Evolutionary conservation across 2,888 invertebrate species (phyloP), one percentile per base, ranked within the genome.

Genomic region (Drosophila gaucha): DNA sequence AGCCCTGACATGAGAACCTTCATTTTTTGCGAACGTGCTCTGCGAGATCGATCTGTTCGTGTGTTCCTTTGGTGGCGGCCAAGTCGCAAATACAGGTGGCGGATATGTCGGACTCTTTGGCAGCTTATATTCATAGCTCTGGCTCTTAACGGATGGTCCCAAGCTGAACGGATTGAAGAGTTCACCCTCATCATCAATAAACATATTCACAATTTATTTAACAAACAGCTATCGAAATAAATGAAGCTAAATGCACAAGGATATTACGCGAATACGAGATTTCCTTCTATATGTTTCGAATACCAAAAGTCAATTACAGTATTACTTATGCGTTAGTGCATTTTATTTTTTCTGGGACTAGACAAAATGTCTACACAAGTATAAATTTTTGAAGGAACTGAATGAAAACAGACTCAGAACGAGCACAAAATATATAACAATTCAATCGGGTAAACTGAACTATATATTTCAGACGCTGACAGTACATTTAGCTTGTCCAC

Each of bases 131-230:
- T 63, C 60, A n/a, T 28, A 18, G 0, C 58, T 63, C 0, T 14
- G 20, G 4, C 43, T 51, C 9, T 33, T 18, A 8, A 64, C 39
- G 3, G 64, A 31, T 0, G 68, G 63, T 1, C 82, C 82, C 5
- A 82, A 50, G 28, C 51, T 72, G 28, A 82, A 82, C 1, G 82
- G 82, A 68, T 82, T 70, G 35, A 82, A 82, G 9, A 55, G 33
- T 3, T 54, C 18, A 0, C 46, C 28, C 28, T 62, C 67, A 20
- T 76, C 65, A n/a, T 76, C 63, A 8, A 56, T 24, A 38, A 76
- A 60, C 78, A 80, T 84, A 14, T 57, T 66, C 31, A n/a, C 6
- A 9, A 3, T 16, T 49, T 33, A 5, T 2, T 26, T 6, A 22
- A 28, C 9, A 14, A 28, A 28, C 35, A 28, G 47, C 3, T 8